Evolutionary conservation across 2,888 invertebrate species (phyloP).

Genomic region (Drosophila peninsularis): DNA sequence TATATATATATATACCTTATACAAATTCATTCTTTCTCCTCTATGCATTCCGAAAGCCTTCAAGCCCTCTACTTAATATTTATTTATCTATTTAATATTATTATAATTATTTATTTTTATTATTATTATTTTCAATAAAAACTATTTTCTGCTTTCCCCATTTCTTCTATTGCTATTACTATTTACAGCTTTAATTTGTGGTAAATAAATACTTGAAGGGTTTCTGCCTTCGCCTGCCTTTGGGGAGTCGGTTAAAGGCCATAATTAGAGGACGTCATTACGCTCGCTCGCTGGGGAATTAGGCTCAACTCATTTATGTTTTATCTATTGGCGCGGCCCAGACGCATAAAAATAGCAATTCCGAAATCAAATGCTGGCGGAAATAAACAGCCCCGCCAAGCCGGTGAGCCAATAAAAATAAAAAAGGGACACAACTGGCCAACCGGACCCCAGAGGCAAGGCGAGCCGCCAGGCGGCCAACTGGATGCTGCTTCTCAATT

Average conservation of each 20-base stretch:
- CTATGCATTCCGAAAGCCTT: too few species aligned
- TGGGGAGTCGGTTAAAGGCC: neutral
- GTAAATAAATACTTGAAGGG: neutral
- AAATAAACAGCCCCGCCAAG: slow-evolving; percentile 75
- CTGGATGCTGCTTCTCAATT: slow-evolving; percentile 19
- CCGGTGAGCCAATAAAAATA: slow-evolving; percentile 74
- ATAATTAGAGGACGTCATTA: slow-evolving; percentile 29
- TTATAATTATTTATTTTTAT: too few species aligned
- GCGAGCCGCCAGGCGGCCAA: slow-evolving; percentile 8
- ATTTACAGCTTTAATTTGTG: neutral
- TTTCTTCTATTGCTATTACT: neutral
- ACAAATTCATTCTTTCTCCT: too few species aligned
- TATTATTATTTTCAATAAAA: too few species aligned
- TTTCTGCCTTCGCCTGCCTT: neutral
- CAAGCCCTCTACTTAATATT: too few species aligned
- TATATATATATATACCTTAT: too few species aligned
- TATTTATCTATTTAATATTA: too few species aligned
- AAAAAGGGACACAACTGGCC: slow-evolving; percentile 75
- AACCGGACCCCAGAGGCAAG: slow-evolving; percentile 69
- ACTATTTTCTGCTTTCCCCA: too few species aligned
- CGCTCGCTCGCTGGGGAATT: slow-evolving; percentile 18
- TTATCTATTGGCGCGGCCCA: slow-evolving; percentile 42
- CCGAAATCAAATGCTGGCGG: slow-evolving; percentile 72
- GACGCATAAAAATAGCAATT: slow-evolving; percentile 69
- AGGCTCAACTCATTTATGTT: slow-evolving; percentile 51